Evolutionary conservation across 1,140 invertebrate genomes (phyloP).

Genomic region (Camponotus vicinus): DNA sequence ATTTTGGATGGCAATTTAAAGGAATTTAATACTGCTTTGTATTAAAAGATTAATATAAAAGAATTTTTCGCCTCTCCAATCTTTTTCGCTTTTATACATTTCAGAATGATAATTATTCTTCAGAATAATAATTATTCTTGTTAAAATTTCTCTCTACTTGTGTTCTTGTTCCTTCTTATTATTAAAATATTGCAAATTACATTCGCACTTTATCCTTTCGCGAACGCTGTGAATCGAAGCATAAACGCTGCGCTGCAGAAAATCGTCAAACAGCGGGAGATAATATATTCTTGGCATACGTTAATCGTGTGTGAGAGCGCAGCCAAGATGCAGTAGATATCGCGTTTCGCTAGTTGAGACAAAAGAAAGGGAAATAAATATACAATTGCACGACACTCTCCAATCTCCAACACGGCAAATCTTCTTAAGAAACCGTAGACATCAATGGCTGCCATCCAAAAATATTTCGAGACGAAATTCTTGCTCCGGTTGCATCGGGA

Average conservation of each 20-base stretch:
- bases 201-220: background rate
- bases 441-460: constrained; percentile 72
- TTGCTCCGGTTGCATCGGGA: constrained; percentile 55
- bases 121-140: background rate
- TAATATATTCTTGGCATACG: constrained; percentile 55
- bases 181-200: constrained; percentile 23
- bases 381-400: constrained; percentile 66
- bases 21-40: background rate
- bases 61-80: background rate
- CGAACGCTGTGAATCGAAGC: constrained; percentile 7
- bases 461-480: constrained; percentile 65
- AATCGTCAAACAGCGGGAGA: constrained; percentile 38
- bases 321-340: constrained; percentile 41
- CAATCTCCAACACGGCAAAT: constrained; percentile 41
- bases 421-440: constrained; percentile 37
- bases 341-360: constrained; percentile 45
- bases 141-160: background rate
- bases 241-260: constrained; percentile 28
- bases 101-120: background rate
- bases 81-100: background rate
- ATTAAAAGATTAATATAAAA: constrained; percentile 6
- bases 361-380: constrained; percentile 69
- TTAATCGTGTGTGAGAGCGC: constrained; percentile 49
- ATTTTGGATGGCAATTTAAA: background rate
- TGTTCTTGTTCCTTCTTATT: background rate